Base-by-base conservation (phyloP, 2,113 vertebrate species). In the Pagrus major region DNA sequence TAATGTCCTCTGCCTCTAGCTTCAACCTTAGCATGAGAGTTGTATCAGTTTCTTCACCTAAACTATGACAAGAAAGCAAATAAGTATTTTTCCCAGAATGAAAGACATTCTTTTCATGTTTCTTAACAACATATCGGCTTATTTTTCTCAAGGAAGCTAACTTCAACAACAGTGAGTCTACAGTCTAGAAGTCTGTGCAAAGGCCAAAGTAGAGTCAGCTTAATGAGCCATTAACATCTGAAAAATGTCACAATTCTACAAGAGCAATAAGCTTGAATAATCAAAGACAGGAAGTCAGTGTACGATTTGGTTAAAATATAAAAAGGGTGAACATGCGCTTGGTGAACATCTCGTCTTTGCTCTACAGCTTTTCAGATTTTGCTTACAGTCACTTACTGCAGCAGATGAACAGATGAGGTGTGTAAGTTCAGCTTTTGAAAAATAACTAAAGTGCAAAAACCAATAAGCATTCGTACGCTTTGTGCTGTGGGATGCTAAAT, bases 391-490 rank as follows among this genome's bases (percentile, higher is more conserved):
- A 60, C 61, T 74, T 51, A 11, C 2, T 52, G 37, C 46, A 65
- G 66, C 31, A 67, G n/a, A 77, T 52, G 59, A 39, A 66, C 4
- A 59, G 65, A 72, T 66, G 31, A 52, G 63, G 27, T 85, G 52
- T 46, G n/a, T n/a, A 85, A 39, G 56, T 6, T 18, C n/a, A 71
- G 31, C 27, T 73, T 31, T 76, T 59, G 23, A 41, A n/a, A n/a
- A 79, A 71, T 21, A 7, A 56, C 27, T 20, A 15, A n/a, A 65
- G 11, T 21, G 39, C 12, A 74, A 79, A n/a, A 84, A 27, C 51
- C 31, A 37, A 49, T 8, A 46, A 68, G 56, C 71, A 56, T 6
- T 23, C 1, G 4, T 35, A 12, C 21, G 37, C 55, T 76, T 64
- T 75, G 67, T 35, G 52, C 39, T 6, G 47, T 20, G 29, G 14